phyloP scores from a whole-genome alignment of 2,888 invertebrate species.

The Amiota minor region DNA sequence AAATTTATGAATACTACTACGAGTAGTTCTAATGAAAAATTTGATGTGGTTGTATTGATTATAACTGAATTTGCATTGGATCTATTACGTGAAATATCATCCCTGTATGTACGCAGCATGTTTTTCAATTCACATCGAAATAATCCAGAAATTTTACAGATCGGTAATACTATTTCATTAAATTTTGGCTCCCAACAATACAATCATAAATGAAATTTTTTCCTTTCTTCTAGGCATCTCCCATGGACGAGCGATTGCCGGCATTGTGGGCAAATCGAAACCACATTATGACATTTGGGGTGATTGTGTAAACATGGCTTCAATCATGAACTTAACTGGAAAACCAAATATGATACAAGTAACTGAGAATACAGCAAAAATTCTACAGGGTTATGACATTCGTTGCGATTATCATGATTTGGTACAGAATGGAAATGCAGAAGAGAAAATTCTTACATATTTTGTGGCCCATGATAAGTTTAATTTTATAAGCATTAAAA shows the following conservation, averaged over 20 bases:
- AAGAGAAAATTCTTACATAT: constrained; percentile 59
- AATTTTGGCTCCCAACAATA: too few species aligned
- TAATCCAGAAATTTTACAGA: too few species aligned
- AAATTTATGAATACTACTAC: too few species aligned
- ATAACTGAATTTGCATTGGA: constrained; percentile 73
- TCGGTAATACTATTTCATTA: too few species aligned
- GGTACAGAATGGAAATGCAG: constrained; percentile 81
- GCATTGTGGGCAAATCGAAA: constrained; percentile 94
- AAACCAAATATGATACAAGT: constrained; percentile 85
- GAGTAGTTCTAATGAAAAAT: too few species aligned
- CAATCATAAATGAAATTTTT: constrained; percentile 74
- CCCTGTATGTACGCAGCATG: too few species aligned
- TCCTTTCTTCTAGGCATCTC: constrained; percentile 80
- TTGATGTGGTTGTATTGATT: too few species aligned
- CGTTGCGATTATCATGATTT: constrained; percentile 81
- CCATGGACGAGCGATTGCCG: constrained; percentile 92
- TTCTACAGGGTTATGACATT: constrained; percentile 80
- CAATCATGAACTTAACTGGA: constrained; percentile 95
- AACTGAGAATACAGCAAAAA: constrained; percentile 81
- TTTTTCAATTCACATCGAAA: too few species aligned
- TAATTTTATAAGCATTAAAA: neutral
- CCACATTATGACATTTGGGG: constrained; percentile 98
- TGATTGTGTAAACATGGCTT: constrained; percentile 96
- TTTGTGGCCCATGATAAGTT: constrained; percentile 4
- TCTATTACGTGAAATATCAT: constrained; percentile 76